phyloP scores from a whole-genome alignment of 2,888 invertebrate species.

The Lasioglossum morio region DNA sequence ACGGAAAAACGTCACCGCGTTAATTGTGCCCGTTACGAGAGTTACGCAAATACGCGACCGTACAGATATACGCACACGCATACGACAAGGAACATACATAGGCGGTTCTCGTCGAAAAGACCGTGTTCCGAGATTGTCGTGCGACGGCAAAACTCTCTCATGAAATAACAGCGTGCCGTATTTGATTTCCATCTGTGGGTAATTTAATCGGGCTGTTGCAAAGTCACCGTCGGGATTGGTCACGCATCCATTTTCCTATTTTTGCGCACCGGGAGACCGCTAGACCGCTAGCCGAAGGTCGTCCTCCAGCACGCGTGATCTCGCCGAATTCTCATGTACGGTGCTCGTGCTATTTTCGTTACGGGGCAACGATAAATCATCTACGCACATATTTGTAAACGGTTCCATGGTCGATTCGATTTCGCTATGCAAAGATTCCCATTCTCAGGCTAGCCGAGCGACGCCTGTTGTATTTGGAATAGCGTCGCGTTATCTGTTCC shows the following conservation, averaged over 20 bases:
- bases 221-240: slow-evolving; percentile 44
- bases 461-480: background rate
- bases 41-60: background rate
- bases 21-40: slow-evolving; percentile 1
- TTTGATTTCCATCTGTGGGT: slow-evolving; percentile 53
- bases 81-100: background rate
- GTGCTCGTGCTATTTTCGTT: background rate
- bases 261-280: slow-evolving; percentile 25
- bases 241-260: slow-evolving; percentile 36
- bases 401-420: background rate
- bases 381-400: background rate
- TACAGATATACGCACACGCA: background rate
- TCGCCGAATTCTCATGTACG: slow-evolving; percentile 10
- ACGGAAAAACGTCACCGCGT: background rate
- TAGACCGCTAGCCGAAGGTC: slow-evolving; percentile 28
- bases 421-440: background rate
- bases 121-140: slow-evolving; percentile 21
- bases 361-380: background rate
- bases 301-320: slow-evolving; percentile 16
- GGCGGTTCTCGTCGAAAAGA: background rate
- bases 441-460: background rate
- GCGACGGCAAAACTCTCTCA: slow-evolving; percentile 25
- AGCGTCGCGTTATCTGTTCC: background rate
- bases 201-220: slow-evolving; percentile 48
- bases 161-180: slow-evolving; percentile 38